Base-by-base conservation (phyloP, 2,888 invertebrate genomes). In the Parnassius apollo region DNA sequence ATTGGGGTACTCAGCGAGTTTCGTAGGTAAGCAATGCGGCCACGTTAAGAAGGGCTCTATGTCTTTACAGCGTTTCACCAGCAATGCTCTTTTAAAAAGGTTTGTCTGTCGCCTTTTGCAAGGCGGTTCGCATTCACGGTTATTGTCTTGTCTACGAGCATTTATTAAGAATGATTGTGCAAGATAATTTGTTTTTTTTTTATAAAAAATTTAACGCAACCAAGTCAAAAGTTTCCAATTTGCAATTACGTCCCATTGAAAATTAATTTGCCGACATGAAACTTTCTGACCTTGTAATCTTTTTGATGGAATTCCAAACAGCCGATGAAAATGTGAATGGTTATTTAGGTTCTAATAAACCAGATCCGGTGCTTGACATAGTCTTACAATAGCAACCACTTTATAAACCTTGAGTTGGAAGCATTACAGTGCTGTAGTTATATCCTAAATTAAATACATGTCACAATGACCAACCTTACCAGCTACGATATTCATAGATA, bases 101-200 rank as follows among this genome's bases (percentile, higher is more conserved):
- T 82, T 79, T 57, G 57, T 62, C 76, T 72, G 72, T 71, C 69
- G 73, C 77, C 75, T 82, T 84, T 85, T 82, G 86, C 85, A 82
- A 87, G 83, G 81, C 80, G 77, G 75, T 77, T 83, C 78, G 82
- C 86, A 85, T 88, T 87, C 86, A 57, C 57, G 58, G 22, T 84
- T 72, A 67, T 69, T 55, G 62, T 66, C 65, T 65, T 66, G 71
- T 69, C 72, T 69, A 62, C 68, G 71, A 71, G 71, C 77, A 80
- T 87, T 88, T 87, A 86, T 83, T 84, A 86, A 85, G 78, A 79
- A 70, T 74, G 83, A 81, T 78, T 59, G 56, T 55, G 59, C 45
- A 64, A 62, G 54, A 55, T 51, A 18, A 46, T 55, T 45, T 54
- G 11, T 51, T 52, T 45, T n/a, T 51, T 49, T 60, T 57, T 45